A percentile compares a stretch with the other conserved stretches of the same genome.
Evolutionary conservation across 1,140 invertebrate genomes (phyloP).

Genomic region (Elysia chlorotica): DNA sequence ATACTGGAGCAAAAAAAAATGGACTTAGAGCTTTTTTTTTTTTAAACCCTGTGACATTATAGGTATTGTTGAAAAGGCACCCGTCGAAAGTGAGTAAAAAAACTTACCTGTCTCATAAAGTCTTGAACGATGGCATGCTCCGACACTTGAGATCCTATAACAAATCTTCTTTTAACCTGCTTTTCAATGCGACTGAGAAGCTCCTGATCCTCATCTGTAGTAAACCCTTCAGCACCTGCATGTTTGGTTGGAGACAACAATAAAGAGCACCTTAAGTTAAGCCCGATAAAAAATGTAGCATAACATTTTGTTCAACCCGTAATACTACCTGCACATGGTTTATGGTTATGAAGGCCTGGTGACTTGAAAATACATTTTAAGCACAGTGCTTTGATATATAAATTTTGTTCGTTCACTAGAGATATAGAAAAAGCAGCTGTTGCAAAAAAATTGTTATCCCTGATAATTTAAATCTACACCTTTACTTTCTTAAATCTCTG

Average conservation of each 20-base stretch:
- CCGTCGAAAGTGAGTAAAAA: neutral
- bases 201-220: conserved; percentile 92
- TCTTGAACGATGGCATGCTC: conserved; percentile 93
- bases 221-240: conserved; percentile 94
- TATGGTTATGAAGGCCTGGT: no score
- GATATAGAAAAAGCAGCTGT: no score
- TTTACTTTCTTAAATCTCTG: no score
- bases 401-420: no score
- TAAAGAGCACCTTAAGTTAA: neutral
- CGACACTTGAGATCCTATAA: conserved; percentile 94
- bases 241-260: neutral
- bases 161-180: conserved; percentile 85
- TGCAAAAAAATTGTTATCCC: no score
- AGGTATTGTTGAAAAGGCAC: no score
- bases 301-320: no score
- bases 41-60: neutral
- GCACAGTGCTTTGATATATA: no score
- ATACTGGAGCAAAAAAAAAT: neutral
- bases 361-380: no score
- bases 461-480: no score
- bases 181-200: conserved; percentile 87
- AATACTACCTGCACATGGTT: no score
- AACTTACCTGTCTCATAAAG: conserved; percentile 77
- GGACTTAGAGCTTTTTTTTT: neutral
- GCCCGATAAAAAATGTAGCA: no score